Evolutionary conservation across 1,140 invertebrate species (phyloP).

Genomic region (Adelges cooleyi): DNA sequence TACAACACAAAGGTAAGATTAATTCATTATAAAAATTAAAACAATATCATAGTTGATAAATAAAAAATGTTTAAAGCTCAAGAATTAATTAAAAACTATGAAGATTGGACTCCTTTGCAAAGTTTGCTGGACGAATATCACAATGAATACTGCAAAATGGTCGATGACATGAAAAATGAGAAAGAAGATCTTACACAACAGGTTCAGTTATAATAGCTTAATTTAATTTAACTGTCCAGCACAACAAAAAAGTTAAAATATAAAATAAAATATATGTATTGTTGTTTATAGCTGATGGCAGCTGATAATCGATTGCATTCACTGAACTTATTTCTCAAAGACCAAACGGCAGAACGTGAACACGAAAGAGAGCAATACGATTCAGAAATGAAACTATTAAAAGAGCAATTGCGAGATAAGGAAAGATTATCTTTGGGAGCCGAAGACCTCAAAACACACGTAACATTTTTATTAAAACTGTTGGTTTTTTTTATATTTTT

Average conservation of each 20-base stretch:
- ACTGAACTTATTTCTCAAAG: slow-evolving; percentile 4
- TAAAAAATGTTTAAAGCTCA: neutral
- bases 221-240: no score
- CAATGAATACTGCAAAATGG: neutral
- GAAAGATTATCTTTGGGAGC: slow-evolving; percentile 9
- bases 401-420: neutral
- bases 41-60: neutral
- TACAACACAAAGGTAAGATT: slow-evolving; percentile 8
- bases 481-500: neutral
- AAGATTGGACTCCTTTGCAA: slow-evolving; percentile 12
- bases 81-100: slow-evolving; percentile 14
- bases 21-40: no score
- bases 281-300: neutral
- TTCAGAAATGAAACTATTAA: neutral
- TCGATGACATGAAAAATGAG: slow-evolving; percentile 6
- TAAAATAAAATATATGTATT: neutral
- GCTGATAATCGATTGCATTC: slow-evolving; percentile 3
- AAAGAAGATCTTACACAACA: slow-evolving; percentile 20
- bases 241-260: no score
- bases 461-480: neutral
- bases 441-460: slow-evolving; percentile 8
- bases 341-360: slow-evolving; percentile 16
- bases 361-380: slow-evolving; percentile 18
- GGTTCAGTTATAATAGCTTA: neutral
- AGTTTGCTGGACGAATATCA: neutral